These are phyloP conservation scores for Drosophila carrolli DNA, from an alignment of 1,140 invertebrate species.

Conservation along the genomic window DNA sequence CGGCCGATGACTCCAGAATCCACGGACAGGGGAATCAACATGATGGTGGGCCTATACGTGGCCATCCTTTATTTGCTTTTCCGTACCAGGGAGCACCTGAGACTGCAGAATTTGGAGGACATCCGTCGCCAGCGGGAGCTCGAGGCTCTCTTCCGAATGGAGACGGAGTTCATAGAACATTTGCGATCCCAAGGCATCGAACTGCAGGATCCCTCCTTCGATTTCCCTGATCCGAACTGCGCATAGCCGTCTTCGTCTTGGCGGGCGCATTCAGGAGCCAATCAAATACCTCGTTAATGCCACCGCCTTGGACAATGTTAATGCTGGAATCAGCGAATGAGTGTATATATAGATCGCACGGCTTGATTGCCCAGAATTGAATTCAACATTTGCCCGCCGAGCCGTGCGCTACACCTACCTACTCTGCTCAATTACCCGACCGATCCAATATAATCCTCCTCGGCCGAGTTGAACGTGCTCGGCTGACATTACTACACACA, in stretches of 20 bases:
- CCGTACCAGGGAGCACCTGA: not conserved
- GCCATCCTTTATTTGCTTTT: not conserved
- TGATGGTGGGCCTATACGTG: not conserved
- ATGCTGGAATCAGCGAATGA: slow-evolving; percentile 19
- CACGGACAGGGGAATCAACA: not conserved
- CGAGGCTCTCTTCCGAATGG: slow-evolving; percentile 2
- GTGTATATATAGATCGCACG: slow-evolving; percentile 47
- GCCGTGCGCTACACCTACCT: slow-evolving; percentile 51
- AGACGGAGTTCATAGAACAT: not conserved
- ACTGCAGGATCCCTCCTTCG: slow-evolving; percentile 4
- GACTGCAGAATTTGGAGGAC: not conserved
- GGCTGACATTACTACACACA: slow-evolving; percentile 63
- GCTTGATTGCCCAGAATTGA: slow-evolving; percentile 65
- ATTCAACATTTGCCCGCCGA: slow-evolving; percentile 55
- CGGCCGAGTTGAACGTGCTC: slow-evolving; percentile 77
- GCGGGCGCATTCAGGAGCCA: slow-evolving; percentile 39
- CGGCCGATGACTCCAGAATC: not conserved
- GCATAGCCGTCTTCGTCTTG: slow-evolving; percentile 21
- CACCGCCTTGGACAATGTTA: slow-evolving; percentile 42
- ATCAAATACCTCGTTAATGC: slow-evolving; percentile 59
- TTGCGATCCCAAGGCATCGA: not conserved
- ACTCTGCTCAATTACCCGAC: slow-evolving; percentile 56
- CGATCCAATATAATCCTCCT: slow-evolving; percentile 59
- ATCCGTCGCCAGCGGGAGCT: not conserved
- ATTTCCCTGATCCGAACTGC: not conserved